A percentile compares a stretch with the other conserved stretches of the same genome.
Conservation (phyloP, 2,113 vertebrate genomes). For the Saguinus midas region DNA sequence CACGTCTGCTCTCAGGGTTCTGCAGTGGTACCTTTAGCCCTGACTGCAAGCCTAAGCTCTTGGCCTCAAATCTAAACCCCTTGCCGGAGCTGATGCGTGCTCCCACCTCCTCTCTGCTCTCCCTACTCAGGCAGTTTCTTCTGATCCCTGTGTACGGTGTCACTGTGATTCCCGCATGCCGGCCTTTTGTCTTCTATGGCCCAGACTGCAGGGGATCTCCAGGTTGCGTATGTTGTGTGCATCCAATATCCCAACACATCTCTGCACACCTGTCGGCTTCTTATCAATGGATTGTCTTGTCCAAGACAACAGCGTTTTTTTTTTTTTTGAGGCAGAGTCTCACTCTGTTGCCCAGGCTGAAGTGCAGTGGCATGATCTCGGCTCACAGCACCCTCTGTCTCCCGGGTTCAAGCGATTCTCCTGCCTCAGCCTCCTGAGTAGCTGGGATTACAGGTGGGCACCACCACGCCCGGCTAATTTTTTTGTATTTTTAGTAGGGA, state of each 20-base stretch:
- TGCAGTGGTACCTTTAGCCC: not conserved
- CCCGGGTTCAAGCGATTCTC: no score
- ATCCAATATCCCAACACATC: not conserved
- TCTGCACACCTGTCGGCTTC: no score
- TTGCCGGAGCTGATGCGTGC: not conserved
- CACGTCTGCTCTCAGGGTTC: not conserved
- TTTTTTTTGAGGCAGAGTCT: no score
- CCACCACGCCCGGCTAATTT: no score
- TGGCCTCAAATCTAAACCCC: not conserved
- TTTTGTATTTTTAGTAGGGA: no score
- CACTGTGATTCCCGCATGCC: not conserved
- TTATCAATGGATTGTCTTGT: rapidly evolving
- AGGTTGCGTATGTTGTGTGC: rapidly evolving
- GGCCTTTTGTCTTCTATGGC: not conserved
- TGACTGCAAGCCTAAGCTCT: not conserved
- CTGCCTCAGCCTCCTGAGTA: no score
- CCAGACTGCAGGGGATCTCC: not conserved
- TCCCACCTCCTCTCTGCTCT: not conserved
- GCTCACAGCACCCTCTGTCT: no score
- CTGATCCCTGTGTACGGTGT: rapidly evolving
- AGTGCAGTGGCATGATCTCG: no score
- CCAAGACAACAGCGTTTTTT: not conserved
- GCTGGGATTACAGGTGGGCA: no score
- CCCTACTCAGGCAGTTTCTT: not conserved
- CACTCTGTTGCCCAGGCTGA: no score